A percentile compares a stretch with the other conserved stretches of the same genome.
Conservation (phyloP, 2,888 invertebrate species). For the Dendrolimus houi region DNA sequence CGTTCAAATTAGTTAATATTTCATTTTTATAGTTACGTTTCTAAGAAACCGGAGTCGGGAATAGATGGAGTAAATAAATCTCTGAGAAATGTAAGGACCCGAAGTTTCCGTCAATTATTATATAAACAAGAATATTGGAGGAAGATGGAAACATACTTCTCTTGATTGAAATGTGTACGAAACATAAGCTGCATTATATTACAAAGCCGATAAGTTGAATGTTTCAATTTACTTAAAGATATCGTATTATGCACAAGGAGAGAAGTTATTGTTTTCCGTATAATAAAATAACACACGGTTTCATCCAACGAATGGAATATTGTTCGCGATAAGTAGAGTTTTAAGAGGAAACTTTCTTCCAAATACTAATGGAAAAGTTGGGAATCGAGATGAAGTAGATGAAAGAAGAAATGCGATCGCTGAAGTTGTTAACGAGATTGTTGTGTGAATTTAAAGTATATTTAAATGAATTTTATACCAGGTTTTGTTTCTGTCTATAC, state of each 20-base stretch:
- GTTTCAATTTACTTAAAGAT: not conserved
- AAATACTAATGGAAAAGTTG: conserved; percentile 55
- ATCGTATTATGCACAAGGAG: conserved; percentile 13
- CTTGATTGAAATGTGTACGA: not conserved
- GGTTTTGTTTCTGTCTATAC: no score
- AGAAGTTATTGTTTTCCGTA: conserved; percentile 31
- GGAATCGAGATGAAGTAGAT: conserved; percentile 31
- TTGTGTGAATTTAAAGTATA: not conserved
- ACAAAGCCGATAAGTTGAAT: not conserved
- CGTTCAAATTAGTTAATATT: no score
- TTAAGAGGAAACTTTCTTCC: conserved; percentile 49
- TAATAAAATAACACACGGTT: conserved; percentile 36
- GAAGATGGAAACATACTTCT: no score
- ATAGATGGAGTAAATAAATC: no score
- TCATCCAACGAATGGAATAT: conserved; percentile 36
- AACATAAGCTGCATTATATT: conserved; percentile 2
- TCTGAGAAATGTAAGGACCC: no score
- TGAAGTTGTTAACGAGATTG: conserved; percentile 24
- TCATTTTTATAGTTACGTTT: no score
- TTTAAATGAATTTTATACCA: no score
- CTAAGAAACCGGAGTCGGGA: no score
- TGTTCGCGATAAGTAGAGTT: conserved; percentile 49
- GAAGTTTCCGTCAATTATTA: no score
- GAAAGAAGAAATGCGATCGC: conserved; percentile 34
- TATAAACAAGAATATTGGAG: no score